These are phyloP conservation scores for Tetramorium bicarinatum DNA, from an alignment of 2,888 invertebrate species.

Conservation along the genomic window DNA sequence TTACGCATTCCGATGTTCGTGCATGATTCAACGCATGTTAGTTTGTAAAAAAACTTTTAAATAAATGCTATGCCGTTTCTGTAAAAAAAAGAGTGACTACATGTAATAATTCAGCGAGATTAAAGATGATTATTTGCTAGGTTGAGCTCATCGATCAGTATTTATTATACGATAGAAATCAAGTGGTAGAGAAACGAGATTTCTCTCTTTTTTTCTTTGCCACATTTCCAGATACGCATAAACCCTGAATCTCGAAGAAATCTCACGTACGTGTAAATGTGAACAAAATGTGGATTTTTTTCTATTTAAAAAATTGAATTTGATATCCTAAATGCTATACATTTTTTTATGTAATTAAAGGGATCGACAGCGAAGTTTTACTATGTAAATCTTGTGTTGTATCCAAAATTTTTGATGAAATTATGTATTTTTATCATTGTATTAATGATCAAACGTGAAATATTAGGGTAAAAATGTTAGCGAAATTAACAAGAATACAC, in stretches of 20 bases:
- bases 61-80: constrained; percentile 17
- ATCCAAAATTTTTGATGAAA: neutral
- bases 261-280: neutral
- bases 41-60: neutral
- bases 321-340: neutral
- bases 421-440: neutral
- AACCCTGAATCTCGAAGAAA: neutral
- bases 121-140: constrained; percentile 8
- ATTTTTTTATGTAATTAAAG: neutral
- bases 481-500: neutral
- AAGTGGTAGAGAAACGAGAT: neutral
- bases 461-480: neutral
- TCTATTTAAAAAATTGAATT: neutral
- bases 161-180: neutral
- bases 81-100: neutral
- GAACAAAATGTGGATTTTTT: neutral
- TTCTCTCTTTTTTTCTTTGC: neutral
- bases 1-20: constrained; percentile 55
- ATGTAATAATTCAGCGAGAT: constrained; percentile 1
- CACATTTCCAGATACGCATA: neutral
- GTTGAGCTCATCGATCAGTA: neutral
- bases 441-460: neutral
- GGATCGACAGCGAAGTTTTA: neutral
- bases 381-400: neutral
- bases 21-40: constrained; percentile 40